Percentiles rank a stretch among this genome's conserved stretches.
Evolutionary conservation across 2,797 vertebrate genomes (phyloP).

Genomic region (Urocyon cinereoargenteus): DNA sequence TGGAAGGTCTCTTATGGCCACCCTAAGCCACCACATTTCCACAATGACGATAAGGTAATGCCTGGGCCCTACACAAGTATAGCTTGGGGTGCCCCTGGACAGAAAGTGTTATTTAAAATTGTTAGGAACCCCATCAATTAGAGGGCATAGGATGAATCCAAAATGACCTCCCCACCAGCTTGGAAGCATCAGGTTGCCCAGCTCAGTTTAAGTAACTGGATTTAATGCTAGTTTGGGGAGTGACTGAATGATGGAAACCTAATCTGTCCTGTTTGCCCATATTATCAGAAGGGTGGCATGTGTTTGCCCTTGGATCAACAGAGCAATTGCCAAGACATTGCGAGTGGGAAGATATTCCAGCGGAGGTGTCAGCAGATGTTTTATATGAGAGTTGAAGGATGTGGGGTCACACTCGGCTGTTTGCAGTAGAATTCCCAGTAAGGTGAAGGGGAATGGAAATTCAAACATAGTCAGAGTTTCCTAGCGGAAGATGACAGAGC

Average conservation of each 20-base stretch:
- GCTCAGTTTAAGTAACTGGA: neutral
- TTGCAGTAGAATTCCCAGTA: neutral
- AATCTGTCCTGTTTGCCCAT: fast-evolving
- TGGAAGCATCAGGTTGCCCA: neutral
- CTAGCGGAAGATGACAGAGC: neutral
- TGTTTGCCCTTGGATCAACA: neutral
- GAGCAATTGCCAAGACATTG: neutral
- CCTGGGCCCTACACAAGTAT: neutral
- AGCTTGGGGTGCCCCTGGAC: neutral
- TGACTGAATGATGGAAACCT: neutral
- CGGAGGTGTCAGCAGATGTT: neutral
- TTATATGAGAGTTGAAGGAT: neutral
- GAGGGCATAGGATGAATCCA: neutral
- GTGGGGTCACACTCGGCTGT: fast-evolving
- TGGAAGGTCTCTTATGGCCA: neutral
- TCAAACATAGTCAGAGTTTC: neutral
- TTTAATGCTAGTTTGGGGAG: neutral
- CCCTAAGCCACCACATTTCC: neutral
- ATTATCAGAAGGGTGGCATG: neutral
- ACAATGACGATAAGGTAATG: neutral
- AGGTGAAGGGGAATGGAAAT: neutral
- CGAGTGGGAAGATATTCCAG: neutral
- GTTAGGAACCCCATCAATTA: neutral
- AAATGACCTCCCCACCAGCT: neutral
- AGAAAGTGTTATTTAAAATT: neutral